A percentile compares a stretch with the other conserved stretches of the same genome.
Evolutionary conservation across 2,888 invertebrate species (phyloP).

Genomic region (Mamestra brassicae): DNA sequence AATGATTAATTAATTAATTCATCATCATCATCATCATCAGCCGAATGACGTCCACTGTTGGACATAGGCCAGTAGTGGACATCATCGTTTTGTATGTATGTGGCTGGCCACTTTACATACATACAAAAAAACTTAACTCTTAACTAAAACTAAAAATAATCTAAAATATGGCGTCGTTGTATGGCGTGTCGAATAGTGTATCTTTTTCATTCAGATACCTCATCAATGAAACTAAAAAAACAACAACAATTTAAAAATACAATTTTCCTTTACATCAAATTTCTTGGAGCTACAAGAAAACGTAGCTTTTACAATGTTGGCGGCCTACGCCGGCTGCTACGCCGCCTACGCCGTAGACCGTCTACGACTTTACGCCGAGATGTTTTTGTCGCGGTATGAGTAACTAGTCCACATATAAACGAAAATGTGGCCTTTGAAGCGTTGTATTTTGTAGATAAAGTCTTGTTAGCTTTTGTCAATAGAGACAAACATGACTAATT

Average conservation of each 20-base stretch:
- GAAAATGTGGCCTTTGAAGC: conserved; percentile 3
- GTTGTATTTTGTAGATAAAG: conserved; percentile 3
- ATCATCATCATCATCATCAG: too few relatives aligned
- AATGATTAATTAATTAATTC: too few relatives aligned
- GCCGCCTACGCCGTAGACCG: conserved; percentile 64
- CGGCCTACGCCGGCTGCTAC: conserved; percentile 53
- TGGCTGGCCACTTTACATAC: too few relatives aligned
- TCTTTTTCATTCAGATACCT: neutral
- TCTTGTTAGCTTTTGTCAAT: neutral
- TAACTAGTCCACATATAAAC: neutral
- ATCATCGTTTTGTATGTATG: too few relatives aligned
- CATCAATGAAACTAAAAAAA: conserved; percentile 5
- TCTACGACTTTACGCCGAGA: conserved; percentile 54
- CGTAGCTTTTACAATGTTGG: neutral
- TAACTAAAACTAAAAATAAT: too few relatives aligned
- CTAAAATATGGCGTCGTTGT: too few relatives aligned
- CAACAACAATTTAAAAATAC: neutral
- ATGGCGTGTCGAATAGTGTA: neutral
- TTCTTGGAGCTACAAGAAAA: conserved; percentile 12
- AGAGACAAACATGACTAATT: neutral
- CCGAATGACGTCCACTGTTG: too few relatives aligned
- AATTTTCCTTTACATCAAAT: neutral
- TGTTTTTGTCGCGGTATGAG: conserved; percentile 9
- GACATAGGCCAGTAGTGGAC: too few relatives aligned
- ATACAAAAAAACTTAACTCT: too few relatives aligned